These are phyloP conservation scores for Tetrapedia diversipes DNA, from an alignment of 2,888 invertebrate genomes.

Conservation along the genomic window DNA sequence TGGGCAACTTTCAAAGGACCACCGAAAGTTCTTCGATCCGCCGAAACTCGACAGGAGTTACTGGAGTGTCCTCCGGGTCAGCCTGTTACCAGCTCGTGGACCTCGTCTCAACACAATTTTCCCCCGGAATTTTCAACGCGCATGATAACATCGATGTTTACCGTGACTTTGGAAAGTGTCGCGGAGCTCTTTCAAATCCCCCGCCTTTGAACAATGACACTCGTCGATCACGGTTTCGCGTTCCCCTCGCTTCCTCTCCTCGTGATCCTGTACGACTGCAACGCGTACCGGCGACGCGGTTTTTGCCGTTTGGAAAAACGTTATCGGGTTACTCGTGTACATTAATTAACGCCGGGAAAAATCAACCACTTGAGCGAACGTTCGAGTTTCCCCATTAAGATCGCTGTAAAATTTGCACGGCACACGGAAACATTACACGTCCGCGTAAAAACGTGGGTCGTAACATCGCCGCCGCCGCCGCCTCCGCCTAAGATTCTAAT, in stretches of 20 bases:
- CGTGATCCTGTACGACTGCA: no score
- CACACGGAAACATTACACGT: neutral
- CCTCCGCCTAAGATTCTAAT: constrained; percentile 23
- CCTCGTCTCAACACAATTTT: constrained; percentile 61
- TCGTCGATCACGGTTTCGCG: neutral
- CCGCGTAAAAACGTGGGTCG: neutral
- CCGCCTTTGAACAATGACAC: neutral
- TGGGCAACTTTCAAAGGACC: constrained; percentile 58
- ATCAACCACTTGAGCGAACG: neutral
- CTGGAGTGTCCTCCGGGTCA: constrained; percentile 54
- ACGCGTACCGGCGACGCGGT: neutral
- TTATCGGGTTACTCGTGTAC: neutral
- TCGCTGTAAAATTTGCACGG: constrained; percentile 3
- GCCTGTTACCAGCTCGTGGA: constrained; percentile 61
- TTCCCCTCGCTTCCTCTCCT: neutral
- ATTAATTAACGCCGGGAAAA: constrained; percentile 2
- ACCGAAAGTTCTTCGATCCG: constrained; percentile 62
- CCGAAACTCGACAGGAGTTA: constrained; percentile 61
- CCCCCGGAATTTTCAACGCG: constrained; percentile 45
- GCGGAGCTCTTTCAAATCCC: no score
- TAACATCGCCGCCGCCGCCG: neutral
- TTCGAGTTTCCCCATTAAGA: neutral
- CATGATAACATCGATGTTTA: constrained; percentile 24
- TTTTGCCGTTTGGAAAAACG: neutral
- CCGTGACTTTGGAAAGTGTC: constrained; percentile 14